Conservation (phyloP, 2,113 vertebrate genomes). For the Recurvirostra avosetta region DNA sequence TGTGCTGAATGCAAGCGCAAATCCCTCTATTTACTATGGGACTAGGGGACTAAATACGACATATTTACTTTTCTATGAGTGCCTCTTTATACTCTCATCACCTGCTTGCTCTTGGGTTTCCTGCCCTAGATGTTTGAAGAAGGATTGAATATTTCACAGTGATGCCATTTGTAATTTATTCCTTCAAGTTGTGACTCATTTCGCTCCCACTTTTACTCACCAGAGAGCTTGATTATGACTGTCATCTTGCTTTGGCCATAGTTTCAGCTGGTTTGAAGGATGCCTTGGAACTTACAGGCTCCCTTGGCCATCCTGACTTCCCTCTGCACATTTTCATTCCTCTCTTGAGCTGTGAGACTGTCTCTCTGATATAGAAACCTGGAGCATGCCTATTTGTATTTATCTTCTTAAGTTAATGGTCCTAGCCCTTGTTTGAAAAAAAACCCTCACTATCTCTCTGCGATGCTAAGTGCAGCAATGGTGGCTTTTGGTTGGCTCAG, state of each 20-base stretch:
- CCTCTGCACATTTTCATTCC: not conserved
- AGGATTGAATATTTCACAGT: not conserved
- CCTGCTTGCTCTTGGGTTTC: constrained; percentile 19
- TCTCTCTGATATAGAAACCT: not conserved
- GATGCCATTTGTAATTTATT: not conserved
- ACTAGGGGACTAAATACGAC: not conserved
- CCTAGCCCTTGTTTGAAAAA: not conserved
- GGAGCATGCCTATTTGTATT: not conserved
- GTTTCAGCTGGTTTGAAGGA: not conserved
- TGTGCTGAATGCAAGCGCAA: not conserved
- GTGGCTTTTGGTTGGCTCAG: not conserved
- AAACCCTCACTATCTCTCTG: not conserved
- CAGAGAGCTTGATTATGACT: not conserved
- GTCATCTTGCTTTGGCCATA: not conserved
- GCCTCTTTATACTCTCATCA: not conserved
- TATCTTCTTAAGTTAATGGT: not conserved
- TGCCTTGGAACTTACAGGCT: not conserved
- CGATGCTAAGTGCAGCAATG: not conserved
- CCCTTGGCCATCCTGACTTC: not conserved
- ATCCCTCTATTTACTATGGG: not conserved
- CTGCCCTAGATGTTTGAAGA: not conserved
- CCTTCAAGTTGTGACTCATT: not conserved
- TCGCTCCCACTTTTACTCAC: not conserved
- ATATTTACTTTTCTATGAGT: constrained; percentile 17
- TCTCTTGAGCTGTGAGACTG: not conserved